phyloP scores from a whole-genome alignment of 2,888 invertebrate genomes.

The Philaethria dido region DNA sequence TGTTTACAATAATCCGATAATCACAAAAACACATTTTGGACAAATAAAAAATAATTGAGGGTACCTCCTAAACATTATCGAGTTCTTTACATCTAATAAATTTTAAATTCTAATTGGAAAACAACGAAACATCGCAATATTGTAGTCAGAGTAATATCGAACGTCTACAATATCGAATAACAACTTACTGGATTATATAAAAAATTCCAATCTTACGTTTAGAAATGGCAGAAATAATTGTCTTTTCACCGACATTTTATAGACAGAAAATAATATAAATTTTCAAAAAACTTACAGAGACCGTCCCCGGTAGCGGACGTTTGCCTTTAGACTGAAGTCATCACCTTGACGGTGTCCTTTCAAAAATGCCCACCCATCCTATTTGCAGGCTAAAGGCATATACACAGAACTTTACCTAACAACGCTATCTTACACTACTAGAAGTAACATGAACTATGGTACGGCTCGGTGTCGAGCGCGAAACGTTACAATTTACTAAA shows the following conservation, averaged over 20 bases:
- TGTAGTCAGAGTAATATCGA: constrained; percentile 62
- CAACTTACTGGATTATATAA: constrained; percentile 69
- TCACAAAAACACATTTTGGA: constrained; percentile 66
- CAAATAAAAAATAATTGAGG: constrained; percentile 60
- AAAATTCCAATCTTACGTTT: constrained; percentile 63
- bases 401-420: constrained; percentile 53
- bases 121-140: constrained; percentile 71
- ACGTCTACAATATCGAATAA: constrained; percentile 68
- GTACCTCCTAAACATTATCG: constrained; percentile 65
- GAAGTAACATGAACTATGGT: constrained; percentile 63
- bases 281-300: constrained; percentile 57
- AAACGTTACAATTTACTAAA: constrained; percentile 66
- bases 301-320: constrained; percentile 48
- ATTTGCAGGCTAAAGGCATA: constrained; percentile 38
- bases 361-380: constrained; percentile 35
- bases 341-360: constrained; percentile 31
- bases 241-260: constrained; percentile 44
- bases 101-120: constrained; percentile 66
- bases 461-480: constrained; percentile 58
- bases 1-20: constrained; percentile 74
- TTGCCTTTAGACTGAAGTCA: constrained; percentile 36
- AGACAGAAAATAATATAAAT: constrained; percentile 48
- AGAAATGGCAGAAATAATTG: constrained; percentile 59
- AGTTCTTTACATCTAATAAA: constrained; percentile 67
- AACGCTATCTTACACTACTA: constrained; percentile 67